Evolutionary conservation across 1,140 invertebrate species (phyloP).

Genomic region (Heterodera carotae): DNA sequence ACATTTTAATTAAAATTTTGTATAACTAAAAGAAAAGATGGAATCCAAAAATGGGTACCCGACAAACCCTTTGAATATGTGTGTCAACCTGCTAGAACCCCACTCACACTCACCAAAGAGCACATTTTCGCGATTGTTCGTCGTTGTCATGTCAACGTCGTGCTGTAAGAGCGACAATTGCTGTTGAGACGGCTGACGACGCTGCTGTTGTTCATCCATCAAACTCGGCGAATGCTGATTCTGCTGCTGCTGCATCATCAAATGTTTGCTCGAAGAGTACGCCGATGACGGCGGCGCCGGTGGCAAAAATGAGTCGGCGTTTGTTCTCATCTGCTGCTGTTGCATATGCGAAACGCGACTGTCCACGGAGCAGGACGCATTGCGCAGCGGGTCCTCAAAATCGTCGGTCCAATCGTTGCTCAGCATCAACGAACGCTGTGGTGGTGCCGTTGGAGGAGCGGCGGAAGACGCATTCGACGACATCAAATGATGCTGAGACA

Average conservation of each 20-base stretch:
- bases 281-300: too few relatives aligned
- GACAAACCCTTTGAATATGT: too few relatives aligned
- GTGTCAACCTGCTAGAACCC: too few relatives aligned
- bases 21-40: too few relatives aligned
- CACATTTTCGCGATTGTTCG: neutral
- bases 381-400: neutral
- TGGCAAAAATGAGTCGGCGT: too few relatives aligned
- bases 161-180: neutral
- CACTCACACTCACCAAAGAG: neutral
- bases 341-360: neutral
- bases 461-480: neutral
- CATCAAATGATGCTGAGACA: neutral
- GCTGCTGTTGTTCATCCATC: neutral
- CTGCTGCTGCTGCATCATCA: neutral
- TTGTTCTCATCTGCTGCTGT: neutral
- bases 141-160: neutral
- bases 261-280: neutral
- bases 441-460: neutral
- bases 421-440: neutral
- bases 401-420: neutral
- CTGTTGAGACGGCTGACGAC: neutral
- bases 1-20: neutral
- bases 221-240: too few relatives aligned
- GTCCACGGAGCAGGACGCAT: neutral
- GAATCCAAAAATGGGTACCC: too few relatives aligned